Evolutionary conservation across 37 sponge, comb jelly and placozoan genomes (phyloP).

Genomic region (Oopsacas minuta): DNA sequence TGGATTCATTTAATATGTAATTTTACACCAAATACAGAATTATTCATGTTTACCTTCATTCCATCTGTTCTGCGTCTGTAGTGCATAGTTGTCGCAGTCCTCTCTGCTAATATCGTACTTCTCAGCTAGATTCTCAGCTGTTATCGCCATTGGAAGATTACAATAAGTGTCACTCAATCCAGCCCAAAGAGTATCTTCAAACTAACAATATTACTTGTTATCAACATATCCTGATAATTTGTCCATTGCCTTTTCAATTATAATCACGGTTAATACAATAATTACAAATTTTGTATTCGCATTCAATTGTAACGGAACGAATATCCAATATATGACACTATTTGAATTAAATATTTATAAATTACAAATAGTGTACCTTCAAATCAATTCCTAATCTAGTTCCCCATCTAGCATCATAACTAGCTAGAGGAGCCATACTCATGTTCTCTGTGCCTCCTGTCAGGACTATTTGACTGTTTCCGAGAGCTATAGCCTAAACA

Average conservation of each 20-base stretch:
- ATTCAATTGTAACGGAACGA: too few relatives aligned
- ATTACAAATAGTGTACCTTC: too few relatives aligned
- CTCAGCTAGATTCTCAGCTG: slow-evolving; percentile 90
- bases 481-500: slow-evolving; percentile 62
- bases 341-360: background rate
- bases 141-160: slow-evolving; percentile 87
- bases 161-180: slow-evolving; percentile 53
- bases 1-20: too few relatives aligned
- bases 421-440: slow-evolving; percentile 72
- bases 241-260: background rate
- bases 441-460: slow-evolving; percentile 90
- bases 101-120: slow-evolving; percentile 66
- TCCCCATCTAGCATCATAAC: slow-evolving; percentile 57
- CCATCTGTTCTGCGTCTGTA: slow-evolving; percentile 76
- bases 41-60: slow-evolving; percentile 51
- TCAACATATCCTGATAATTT: background rate
- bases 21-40: too few relatives aligned
- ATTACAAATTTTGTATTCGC: too few relatives aligned
- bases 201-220: slow-evolving; percentile 21
- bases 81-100: slow-evolving; percentile 77
- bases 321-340: too few relatives aligned
- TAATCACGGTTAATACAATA: too few relatives aligned
- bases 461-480: slow-evolving; percentile 59
- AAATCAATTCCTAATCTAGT: slow-evolving; percentile 59
- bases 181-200: slow-evolving; percentile 90